Base-by-base conservation (phyloP, 2,113 vertebrate genomes). In the Axis porcinus region DNA sequence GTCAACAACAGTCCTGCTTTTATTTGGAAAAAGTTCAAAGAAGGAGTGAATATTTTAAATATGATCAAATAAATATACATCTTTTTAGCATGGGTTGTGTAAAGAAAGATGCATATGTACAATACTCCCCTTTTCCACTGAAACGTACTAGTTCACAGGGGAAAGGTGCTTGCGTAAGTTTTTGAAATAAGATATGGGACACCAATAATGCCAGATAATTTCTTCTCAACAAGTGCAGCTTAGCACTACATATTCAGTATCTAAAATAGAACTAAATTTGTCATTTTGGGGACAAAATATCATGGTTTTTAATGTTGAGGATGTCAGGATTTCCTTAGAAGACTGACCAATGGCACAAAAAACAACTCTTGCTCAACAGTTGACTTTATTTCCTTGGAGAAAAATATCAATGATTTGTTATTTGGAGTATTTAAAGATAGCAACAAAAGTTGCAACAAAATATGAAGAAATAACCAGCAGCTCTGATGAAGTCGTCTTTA, bases 141-240 rank as follows among this genome's bases (percentile, higher is more conserved):
- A 87, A 88, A 54, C 30, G 40, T n/a, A 13, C 43, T 97, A 57
- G 47, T 86, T 97, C 91, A 64, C 16, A 33, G 50, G 60, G 25
- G n/a, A 92, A 94, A 67, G 5, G 6, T 83, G 30, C 36, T 95
- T 40, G 4, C 3, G 50, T 4, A 40, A 88, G 5, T 82, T 96
- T 93, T 92, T 92, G 14, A 97, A 97, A 94, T 96, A 50, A 96
- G 40, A 93, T 76, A 87, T 70, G 30, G 40, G 16, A 89, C n/a
- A 30, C 12, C 70, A 64, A 30, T 90, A 76, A 67, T 93, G 13
- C 23, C 62, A 93, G 50, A 58, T 84, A 88, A 78, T 82, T 90
- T 60, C 67, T 95, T 96, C 62, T 95, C 17, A 95, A 54, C 45
- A 86, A 45, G 3, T 40, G 9, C 91, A 45, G 7, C 58, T 96